Evolutionary conservation across 2,113 vertebrate species (phyloP), one percentile per base, ranked within the genome.

Genomic region (Callospermophilus lateralis): DNA sequence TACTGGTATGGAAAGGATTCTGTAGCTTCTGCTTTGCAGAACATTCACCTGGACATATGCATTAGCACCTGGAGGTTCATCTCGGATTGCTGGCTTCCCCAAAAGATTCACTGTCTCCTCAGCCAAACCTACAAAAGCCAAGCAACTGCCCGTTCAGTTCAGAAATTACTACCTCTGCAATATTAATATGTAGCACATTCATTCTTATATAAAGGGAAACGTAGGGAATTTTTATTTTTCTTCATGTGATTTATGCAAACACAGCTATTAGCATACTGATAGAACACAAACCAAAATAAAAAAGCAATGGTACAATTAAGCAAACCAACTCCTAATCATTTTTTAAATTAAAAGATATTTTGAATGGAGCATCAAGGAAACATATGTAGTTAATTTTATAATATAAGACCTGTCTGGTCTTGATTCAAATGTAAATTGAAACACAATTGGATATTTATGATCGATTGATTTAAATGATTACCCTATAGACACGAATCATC

Each of bases 271-370:
- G 61, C 11, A 81, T 53, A 87, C 4, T 58, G 32, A 65, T 63
- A 93, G 74, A 89, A 89, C 4, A 93, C 39, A 83, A 65, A 90
- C 28, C 77, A 85, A 93, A 83, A 34, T 63, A 58, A 95, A 94
- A 92, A 70, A 88, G 73, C 53, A 91, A 51, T 92, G 77, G 42
- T 83, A 87, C 8, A 84, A 88, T 88, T 72, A 89, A 72, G 73
- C 48, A 89, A 86, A 90, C 42, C 65, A 90, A 93, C 12, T 84
- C 34, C 61, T 58, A 55, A 68, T 51, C 37, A 61, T 24, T 81
- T 78, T 68, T 85, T 96, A 91, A 94, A 68, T 81, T 86, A 87
- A 96, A 80, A 16, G 65, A 48, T 92, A 74, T 84, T 63, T 93
- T 15, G 76, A 88, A 79, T 45, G 94, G 37, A 76, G 87, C 39